A percentile compares a stretch with the other conserved stretches of the same genome.
Evolutionary conservation across 2,888 invertebrate species (phyloP).

Genomic region (Deilephila elpenor): DNA sequence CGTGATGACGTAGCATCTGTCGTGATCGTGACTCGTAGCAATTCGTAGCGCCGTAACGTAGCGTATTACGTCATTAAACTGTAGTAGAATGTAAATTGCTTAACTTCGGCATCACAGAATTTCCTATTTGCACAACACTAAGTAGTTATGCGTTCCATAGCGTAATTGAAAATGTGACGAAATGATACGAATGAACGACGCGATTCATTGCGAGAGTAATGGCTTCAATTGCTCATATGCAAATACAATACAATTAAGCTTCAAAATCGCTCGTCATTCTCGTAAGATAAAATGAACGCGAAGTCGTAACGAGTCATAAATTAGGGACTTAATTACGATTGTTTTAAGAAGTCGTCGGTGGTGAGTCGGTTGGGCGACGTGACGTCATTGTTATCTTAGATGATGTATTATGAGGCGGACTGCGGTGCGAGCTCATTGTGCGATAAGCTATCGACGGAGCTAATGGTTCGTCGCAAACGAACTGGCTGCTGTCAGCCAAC

Average conservation of each 20-base stretch:
- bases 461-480: constrained; percentile 60
- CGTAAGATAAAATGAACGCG: constrained; percentile 60
- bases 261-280: constrained; percentile 58
- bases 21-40: constrained; percentile 28
- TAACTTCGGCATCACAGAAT: constrained; percentile 21
- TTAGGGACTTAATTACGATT: constrained; percentile 70
- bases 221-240: constrained; percentile 32
- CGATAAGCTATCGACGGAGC: constrained; percentile 52
- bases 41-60: constrained; percentile 22
- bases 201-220: neutral
- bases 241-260: constrained; percentile 51
- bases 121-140: constrained; percentile 9
- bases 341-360: constrained; percentile 66
- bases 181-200: neutral
- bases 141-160: constrained; percentile 27
- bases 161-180: constrained; percentile 35
- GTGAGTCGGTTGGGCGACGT: constrained; percentile 56
- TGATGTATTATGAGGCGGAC: constrained; percentile 60
- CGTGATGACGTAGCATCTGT: constrained; percentile 28
- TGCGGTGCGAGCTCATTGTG: constrained; percentile 40
- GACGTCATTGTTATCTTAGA: constrained; percentile 62
- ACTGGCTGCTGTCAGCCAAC: constrained; percentile 48
- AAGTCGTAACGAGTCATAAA: constrained; percentile 63
- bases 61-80: constrained; percentile 29
- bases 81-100: constrained; percentile 22